Base-by-base conservation (phyloP, 2,113 vertebrate genomes). In the Phyllostomus hastatus region DNA sequence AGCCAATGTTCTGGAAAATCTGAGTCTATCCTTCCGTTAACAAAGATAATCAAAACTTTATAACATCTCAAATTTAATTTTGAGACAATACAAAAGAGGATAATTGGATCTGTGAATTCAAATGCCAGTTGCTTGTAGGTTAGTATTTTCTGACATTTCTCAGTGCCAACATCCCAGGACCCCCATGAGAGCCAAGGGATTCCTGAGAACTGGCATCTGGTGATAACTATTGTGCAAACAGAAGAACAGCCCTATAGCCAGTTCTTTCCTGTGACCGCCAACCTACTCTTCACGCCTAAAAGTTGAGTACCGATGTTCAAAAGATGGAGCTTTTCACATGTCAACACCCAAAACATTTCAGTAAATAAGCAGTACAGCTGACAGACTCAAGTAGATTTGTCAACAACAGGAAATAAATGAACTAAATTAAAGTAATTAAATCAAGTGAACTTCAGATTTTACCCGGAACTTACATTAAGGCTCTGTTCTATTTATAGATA, bases 21-120 rank as follows among this genome's bases (percentile, higher is more conserved):
- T 10, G 14, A 57, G 10, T 66, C 33, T 84, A 38, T 82, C 43
- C 88, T 50, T 94, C 90, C 31, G 15, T 86, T 46, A 92, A 50
- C 88, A 95, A 90, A 95, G 59, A 72, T 57, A 81, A 91, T 35
- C 28, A 93, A 82, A 83, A 70, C 61, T 86, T 75, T 11, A 20
- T 73, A 66, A 72, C 35, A 86, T 78, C 69, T 79, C 92, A 96
- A 92, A 87, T 88, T 94, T 67, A 38, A 38, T 57, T 95, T 91
- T 84, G 85, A 90, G 54, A 80, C 19, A 81, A 54, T 14, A 48
- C 24, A 61, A 73, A 94, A 80, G 61, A 85, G 20, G 33, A 50
- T 87, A 69, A 88, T 83, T 79, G 61, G 61, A 72, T 86, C 24
- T 4, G 20, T 48, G 24, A 14, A 66, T 83, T 86, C 69, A 91